Conservation (phyloP, 2,797 vertebrate genomes). For the Hyperoplus immaculatus region DNA sequence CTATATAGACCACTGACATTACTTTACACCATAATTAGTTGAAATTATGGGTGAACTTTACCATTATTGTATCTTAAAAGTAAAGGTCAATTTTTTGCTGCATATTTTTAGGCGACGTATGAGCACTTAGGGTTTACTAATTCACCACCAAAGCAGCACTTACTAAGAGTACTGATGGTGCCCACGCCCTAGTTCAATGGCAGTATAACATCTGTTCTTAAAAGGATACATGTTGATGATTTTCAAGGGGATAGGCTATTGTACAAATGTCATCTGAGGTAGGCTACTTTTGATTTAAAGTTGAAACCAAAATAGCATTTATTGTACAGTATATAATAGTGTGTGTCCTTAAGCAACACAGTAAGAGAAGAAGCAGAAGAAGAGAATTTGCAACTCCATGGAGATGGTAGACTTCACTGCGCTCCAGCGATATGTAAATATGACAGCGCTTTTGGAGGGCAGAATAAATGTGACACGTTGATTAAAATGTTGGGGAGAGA, state of each 20-base stretch:
- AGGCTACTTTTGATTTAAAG: no score
- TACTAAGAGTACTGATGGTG: no score
- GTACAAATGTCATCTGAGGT: no score
- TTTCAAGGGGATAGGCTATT: no score
- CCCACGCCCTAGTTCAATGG: background rate
- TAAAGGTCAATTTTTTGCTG: background rate
- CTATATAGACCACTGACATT: background rate
- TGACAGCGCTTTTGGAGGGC: constrained; percentile 55
- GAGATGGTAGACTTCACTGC: constrained; percentile 54
- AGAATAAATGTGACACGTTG: constrained; percentile 76
- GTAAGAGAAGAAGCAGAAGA: background rate
- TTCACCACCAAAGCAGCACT: background rate
- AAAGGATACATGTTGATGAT: no score
- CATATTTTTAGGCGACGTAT: background rate
- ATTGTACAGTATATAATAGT: no score
- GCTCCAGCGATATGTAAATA: constrained; percentile 76
- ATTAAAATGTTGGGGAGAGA: constrained; percentile 79
- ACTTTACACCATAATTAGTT: constrained; percentile 4
- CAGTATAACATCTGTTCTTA: no score
- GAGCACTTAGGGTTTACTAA: background rate
- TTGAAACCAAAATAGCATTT: no score
- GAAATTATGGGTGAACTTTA: background rate
- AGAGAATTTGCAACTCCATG: constrained; percentile 14
- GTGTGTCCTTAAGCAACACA: no score
- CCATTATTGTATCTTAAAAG: background rate